Percentiles rank a stretch among this genome's conserved stretches.
These are phyloP conservation scores for Syngnathus rostellatus DNA, from an alignment of 2,797 vertebrate genomes.

Conservation along the genomic window DNA sequence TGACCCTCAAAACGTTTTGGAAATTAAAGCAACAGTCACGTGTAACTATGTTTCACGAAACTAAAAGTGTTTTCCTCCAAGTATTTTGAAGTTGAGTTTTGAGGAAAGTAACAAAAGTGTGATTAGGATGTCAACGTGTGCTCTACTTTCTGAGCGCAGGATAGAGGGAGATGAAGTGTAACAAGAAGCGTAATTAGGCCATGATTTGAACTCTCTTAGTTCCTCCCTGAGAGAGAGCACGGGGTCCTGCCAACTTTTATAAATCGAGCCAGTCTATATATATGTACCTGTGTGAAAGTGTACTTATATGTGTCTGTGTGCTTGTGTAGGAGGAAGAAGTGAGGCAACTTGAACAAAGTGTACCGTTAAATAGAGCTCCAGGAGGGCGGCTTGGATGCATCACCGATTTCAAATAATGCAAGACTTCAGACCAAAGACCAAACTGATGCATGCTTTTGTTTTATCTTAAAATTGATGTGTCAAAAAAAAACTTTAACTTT, in stretches of 20 bases:
- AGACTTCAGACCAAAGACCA: background rate
- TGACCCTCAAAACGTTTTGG: no score
- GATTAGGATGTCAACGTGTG: conserved; percentile 20
- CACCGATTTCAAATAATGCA: background rate
- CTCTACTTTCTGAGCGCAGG: conserved; percentile 63
- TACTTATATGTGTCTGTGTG: conserved; percentile 15
- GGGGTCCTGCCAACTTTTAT: conserved; percentile 64
- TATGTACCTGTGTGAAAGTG: conserved; percentile 34
- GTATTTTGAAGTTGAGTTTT: conserved; percentile 11
- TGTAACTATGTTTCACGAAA: background rate
- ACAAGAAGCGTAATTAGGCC: conserved; percentile 68
- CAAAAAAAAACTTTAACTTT: no score
- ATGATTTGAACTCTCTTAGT: conserved; percentile 71
- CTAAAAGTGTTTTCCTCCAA: background rate
- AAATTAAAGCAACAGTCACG: background rate
- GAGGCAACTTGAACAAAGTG: conserved; percentile 37
- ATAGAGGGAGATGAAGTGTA: conserved; percentile 52
- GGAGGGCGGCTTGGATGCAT: conserved; percentile 5
- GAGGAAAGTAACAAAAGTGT: background rate
- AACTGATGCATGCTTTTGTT: no score
- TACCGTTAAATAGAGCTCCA: conserved; percentile 48
- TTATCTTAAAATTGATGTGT: no score
- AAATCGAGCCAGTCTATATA: conserved; percentile 53
- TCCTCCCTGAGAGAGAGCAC: conserved; percentile 56
- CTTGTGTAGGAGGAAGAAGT: conserved; percentile 16